Evolutionary conservation across 2,888 invertebrate species (phyloP).

Genomic region (Yponomeuta cagnagella): DNA sequence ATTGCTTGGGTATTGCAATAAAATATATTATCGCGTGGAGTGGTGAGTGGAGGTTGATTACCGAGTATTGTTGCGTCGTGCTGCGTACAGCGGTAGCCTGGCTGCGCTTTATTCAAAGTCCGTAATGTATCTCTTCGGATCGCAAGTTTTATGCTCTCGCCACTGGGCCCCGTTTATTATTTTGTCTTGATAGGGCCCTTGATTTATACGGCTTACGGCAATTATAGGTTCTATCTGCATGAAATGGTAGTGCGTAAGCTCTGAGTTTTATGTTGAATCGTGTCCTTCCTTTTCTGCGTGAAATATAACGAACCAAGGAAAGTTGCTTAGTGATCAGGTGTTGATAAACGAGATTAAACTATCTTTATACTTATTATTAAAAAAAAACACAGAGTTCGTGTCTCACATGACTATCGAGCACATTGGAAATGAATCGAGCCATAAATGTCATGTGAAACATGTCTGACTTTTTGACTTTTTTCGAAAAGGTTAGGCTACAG

Average conservation of each 20-base stretch:
- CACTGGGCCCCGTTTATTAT: slow-evolving; percentile 37
- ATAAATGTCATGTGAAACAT: too few species aligned
- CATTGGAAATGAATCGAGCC: too few species aligned
- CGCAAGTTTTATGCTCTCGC: slow-evolving; percentile 12
- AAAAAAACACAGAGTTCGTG: too few species aligned
- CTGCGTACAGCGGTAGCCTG: slow-evolving; percentile 39
- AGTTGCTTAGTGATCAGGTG: too few species aligned
- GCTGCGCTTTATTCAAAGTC: slow-evolving; percentile 27
- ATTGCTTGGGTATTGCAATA: slow-evolving; percentile 5
- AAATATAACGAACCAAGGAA: neutral
- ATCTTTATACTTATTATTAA: too few species aligned
- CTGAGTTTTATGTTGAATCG: neutral
- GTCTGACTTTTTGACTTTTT: too few species aligned
- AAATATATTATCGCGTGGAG: slow-evolving; percentile 2
- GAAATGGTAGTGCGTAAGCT: slow-evolving; percentile 12
- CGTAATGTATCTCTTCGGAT: slow-evolving; percentile 2
- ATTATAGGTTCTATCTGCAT: slow-evolving; percentile 35
- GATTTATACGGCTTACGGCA: slow-evolving; percentile 56
- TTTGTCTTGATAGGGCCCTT: slow-evolving; percentile 40
- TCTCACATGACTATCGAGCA: too few species aligned
- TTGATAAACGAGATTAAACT: too few species aligned
- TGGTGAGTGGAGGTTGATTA: slow-evolving; percentile 36
- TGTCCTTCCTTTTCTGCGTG: neutral
- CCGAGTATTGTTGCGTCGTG: slow-evolving; percentile 39
- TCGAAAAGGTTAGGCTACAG: too few species aligned